phyloP scores from a whole-genome alignment of 1,140 invertebrate genomes.

The Brachionus calyciflorus region DNA sequence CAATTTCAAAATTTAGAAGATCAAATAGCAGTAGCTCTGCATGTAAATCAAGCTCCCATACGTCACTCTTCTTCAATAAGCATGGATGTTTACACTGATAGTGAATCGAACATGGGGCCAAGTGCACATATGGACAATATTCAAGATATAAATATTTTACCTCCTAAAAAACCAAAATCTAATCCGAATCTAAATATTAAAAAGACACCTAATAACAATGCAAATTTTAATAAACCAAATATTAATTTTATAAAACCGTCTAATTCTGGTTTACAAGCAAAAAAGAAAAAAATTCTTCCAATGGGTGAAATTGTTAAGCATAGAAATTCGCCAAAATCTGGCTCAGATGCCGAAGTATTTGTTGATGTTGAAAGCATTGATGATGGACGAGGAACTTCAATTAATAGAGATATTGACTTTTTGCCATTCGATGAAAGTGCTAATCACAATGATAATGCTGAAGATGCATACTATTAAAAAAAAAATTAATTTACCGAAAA shows the following conservation, averaged over 20 bases:
- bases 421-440: conserved; percentile 34
- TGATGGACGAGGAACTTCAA: neutral
- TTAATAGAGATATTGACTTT: conserved; percentile 10
- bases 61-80: neutral
- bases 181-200: neutral
- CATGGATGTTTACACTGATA: conserved; percentile 6
- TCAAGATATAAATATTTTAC: neutral
- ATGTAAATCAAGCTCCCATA: conserved; percentile 6
- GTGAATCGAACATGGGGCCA: neutral
- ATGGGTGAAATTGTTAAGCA: conserved; percentile 21
- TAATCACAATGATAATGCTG: no score
- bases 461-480: no score
- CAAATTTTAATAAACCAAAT: neutral
- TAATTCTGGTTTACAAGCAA: neutral
- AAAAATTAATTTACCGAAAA: no score
- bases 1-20: conserved; percentile 44
- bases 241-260: conserved; percentile 1
- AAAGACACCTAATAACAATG: neutral
- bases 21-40: neutral
- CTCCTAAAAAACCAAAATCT: neutral
- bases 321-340: conserved; percentile 36
- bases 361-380: conserved; percentile 46
- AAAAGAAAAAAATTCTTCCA: conserved; percentile 9
- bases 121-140: neutral
- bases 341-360: conserved; percentile 45